Conservation (phyloP, 2,113 vertebrate genomes). For the Psephotus haematonotus region DNA sequence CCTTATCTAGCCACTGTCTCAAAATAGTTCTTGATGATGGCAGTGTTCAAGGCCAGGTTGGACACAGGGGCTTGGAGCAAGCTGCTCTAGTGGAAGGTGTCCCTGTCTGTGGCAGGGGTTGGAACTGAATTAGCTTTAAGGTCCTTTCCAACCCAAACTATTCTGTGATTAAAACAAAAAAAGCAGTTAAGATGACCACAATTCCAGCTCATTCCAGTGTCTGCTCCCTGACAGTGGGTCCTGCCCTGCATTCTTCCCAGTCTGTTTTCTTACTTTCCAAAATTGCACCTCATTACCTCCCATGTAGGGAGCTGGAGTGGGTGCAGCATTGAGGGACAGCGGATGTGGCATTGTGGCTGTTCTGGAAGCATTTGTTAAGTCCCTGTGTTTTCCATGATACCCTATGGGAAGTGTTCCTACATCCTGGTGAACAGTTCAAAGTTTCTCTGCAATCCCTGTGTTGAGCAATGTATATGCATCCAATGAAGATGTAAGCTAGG, state of each 20-base stretch:
- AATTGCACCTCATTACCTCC: fast-evolving
- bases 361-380: neutral
- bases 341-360: fast-evolving
- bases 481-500: neutral
- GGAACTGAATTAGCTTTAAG: neutral
- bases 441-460: neutral
- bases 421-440: neutral
- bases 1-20: neutral
- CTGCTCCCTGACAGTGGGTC: neutral
- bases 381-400: neutral
- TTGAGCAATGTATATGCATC: neutral
- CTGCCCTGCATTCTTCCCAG: neutral
- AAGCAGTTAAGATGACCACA: neutral
- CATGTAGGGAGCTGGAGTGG: fast-evolving
- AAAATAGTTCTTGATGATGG: neutral
- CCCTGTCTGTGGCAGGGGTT: neutral
- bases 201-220: neutral
- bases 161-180: neutral
- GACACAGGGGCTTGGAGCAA: neutral
- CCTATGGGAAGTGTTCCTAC: neutral
- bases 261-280: neutral
- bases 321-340: neutral
- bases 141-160: neutral
- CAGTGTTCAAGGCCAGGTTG: neutral
- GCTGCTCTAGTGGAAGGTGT: neutral